Evolutionary conservation across 1,140 invertebrate species (phyloP).

Genomic region (Coenobita brevimanus): DNA sequence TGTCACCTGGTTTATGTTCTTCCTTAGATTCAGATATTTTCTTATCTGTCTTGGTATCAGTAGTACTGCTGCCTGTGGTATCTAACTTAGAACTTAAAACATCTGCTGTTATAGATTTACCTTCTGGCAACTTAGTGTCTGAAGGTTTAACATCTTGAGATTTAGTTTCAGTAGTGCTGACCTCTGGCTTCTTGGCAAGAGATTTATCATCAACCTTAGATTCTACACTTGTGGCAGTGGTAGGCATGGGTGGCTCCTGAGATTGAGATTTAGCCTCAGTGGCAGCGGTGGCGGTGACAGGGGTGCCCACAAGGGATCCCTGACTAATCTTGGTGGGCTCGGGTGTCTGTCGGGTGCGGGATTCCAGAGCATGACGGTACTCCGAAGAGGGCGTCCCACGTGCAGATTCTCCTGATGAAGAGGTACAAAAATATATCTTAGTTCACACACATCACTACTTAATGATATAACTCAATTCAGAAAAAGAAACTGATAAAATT

Average conservation of each 20-base stretch:
- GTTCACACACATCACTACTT: slow-evolving; percentile 8
- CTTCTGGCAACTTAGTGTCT: slow-evolving; percentile 45
- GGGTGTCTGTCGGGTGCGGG: slow-evolving; percentile 67
- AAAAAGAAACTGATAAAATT: background rate
- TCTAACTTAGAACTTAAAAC: slow-evolving; percentile 25
- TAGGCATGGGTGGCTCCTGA: slow-evolving; percentile 60
- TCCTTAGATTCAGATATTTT: slow-evolving; percentile 9
- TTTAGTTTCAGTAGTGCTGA: slow-evolving; percentile 32
- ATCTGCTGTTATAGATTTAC: slow-evolving; percentile 26
- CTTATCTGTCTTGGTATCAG: too few relatives aligned
- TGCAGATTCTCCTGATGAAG: slow-evolving; percentile 67
- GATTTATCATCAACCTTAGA: slow-evolving; percentile 59
- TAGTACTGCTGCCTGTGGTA: slow-evolving; percentile 7
- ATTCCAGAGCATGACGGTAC: slow-evolving; percentile 66
- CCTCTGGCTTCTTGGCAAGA: slow-evolving; percentile 39
- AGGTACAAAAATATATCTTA: slow-evolving; percentile 10
- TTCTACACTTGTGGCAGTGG: slow-evolving; percentile 57
- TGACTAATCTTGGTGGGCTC: slow-evolving; percentile 69
- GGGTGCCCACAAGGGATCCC: slow-evolving; percentile 67
- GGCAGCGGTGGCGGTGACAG: slow-evolving; percentile 57
- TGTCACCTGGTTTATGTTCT: slow-evolving; percentile 31
- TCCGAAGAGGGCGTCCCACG: slow-evolving; percentile 68
- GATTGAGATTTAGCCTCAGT: slow-evolving; percentile 55
- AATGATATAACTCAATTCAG: background rate
- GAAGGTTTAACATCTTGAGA: slow-evolving; percentile 24